Percentiles rank a stretch among this genome's conserved stretches.
Conservation (phyloP, 92 coral and sea anemone species). For the Hydrozoanthus gracilis region DNA sequence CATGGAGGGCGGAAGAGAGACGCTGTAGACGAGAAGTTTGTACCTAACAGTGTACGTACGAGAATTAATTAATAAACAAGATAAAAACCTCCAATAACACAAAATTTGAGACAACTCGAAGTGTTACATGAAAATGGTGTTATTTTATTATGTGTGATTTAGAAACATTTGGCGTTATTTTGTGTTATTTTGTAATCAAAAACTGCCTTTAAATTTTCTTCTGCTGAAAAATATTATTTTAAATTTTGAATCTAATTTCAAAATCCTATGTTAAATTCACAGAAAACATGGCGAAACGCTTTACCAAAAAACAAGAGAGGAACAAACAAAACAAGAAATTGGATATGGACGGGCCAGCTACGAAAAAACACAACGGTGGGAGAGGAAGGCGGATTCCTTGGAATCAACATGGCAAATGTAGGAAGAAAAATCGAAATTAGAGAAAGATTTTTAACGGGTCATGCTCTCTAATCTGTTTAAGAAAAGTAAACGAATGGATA, state of each 20-base stretch:
- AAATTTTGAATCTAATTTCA: neutral
- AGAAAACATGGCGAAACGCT: neutral
- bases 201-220: too few species aligned
- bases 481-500: too few species aligned
- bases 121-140: neutral
- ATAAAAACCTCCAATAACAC: neutral
- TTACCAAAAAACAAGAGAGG: neutral
- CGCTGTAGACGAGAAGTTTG: constrained; percentile 70
- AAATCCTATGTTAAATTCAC: neutral
- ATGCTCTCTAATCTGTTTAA: too few species aligned
- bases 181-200: too few species aligned
- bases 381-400: too few species aligned
- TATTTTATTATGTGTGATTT: too few species aligned
- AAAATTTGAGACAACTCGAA: neutral
- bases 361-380: neutral
- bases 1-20: constrained; percentile 62
- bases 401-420: too few species aligned
- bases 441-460: too few species aligned
- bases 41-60: constrained; percentile 46
- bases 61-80: neutral
- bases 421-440: too few species aligned
- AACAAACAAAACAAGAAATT: neutral
- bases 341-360: neutral
- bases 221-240: too few species aligned
- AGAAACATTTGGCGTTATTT: too few species aligned